Conservation (phyloP, 2,113 vertebrate species). For the Cathartes aura region DNA sequence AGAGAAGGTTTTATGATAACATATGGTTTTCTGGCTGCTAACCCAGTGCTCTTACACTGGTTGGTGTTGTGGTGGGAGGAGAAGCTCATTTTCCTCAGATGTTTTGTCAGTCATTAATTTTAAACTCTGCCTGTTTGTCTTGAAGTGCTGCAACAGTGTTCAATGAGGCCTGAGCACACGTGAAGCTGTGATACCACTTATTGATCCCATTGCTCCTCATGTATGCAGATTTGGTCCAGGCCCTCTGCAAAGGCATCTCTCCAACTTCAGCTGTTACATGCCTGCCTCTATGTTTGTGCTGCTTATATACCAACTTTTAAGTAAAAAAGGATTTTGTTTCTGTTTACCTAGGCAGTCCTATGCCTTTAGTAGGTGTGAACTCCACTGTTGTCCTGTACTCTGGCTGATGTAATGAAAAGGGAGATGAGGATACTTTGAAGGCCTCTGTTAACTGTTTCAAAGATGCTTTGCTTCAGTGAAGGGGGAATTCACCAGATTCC, state of each 20-base stretch:
- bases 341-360: not conserved
- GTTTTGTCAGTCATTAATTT: slow-evolving; percentile 14
- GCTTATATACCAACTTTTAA: not conserved
- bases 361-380: not conserved
- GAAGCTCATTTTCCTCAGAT: not conserved
- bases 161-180: not conserved
- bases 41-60: not conserved
- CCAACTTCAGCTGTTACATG: not conserved
- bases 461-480: not conserved
- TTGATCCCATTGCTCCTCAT: not conserved
- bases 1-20: not conserved
- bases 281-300: not conserved
- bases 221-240: not conserved
- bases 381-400: not conserved
- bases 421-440: not conserved
- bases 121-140: not conserved
- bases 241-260: not conserved
- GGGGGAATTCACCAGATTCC: not conserved
- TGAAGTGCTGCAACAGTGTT: not conserved
- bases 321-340: not conserved
- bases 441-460: not conserved
- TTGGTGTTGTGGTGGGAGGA: slow-evolving; percentile 5
- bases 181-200: not conserved
- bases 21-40: not conserved
- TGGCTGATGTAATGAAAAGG: not conserved